Evolutionary conservation across 2,888 invertebrate genomes (phyloP), one percentile per base, ranked within the genome.

Genomic region (Scaptomyza flava): DNA sequence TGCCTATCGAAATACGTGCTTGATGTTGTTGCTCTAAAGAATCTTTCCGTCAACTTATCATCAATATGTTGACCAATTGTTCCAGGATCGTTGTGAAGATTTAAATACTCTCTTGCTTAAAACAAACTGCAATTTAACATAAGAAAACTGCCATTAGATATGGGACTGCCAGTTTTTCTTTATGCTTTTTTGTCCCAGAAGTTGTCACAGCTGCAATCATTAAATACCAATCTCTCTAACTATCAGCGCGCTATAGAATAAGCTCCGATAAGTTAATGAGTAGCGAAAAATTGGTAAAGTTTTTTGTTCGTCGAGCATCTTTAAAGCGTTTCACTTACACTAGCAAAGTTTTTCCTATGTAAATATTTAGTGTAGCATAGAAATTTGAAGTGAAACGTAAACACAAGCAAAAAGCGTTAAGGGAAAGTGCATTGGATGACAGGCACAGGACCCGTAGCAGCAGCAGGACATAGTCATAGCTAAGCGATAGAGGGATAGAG

Each of bases 321-420:
- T 81, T 81, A 80, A 82, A 82, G 80, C 72, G 70, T 79, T 68
- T 75, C 72, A 70, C 77, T 81, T 81, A 74, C 78, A 80, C 52
- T 68, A 54, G 42, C 57, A 54, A 60, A 66, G 61, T 76, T 76
- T 66, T 74, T 63, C 53, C 66, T 69, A 81, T 84, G 84, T 79
- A 79, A 83, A 83, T 83, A 83, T 83, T 83, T 83, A 81, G 84
- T 81, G 68, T 79, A 80, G 80, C 79, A 77, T 74, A 71, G 82
- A 84, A 80, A 72, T 84, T 83, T 84, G 77, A 83, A 83, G 84
- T 83, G 84, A 83, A 83, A 80, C 69, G 82, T 79, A 83, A 83
- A 84, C 82, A 84, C 74, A 77, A 70, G 81, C 76, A 81, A 79
- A 82, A 80, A 81, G 74, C 70, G 82, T 68, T 72, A 80, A 84